phyloP scores from a whole-genome alignment of 2,113 vertebrate species.

The Larimichthys crocea region DNA sequence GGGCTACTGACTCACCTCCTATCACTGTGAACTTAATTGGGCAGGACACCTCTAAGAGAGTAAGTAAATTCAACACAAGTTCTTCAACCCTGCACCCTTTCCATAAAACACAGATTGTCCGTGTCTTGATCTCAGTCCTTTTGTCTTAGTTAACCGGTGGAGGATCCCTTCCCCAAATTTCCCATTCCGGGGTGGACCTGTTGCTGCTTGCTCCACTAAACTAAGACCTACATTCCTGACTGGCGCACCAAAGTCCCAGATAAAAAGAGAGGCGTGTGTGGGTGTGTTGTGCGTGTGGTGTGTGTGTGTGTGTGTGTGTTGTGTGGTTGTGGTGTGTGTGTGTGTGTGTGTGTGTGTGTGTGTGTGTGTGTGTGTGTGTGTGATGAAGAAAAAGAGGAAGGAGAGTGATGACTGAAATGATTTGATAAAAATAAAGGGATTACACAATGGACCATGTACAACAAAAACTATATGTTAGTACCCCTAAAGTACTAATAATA shows the following conservation, averaged over 20 bases:
- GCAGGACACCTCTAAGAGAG: conserved; percentile 1
- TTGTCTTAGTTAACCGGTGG: conserved; percentile 28
- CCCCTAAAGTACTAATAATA: no score
- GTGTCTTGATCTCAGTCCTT: conserved; percentile 40
- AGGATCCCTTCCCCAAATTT: conserved; percentile 40
- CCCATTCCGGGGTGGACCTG: conserved; percentile 74
- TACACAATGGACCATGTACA: no score
- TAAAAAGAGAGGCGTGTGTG: conserved; percentile 45
- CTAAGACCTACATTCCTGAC: conserved; percentile 79
- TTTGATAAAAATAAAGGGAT: conserved; percentile 18
- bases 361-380: no score
- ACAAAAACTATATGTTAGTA: no score
- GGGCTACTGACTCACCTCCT: conserved; percentile 37
- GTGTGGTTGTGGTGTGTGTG: no score
- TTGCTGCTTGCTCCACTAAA: conserved; percentile 79
- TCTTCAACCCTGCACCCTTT: conserved; percentile 1
- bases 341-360: conserved; percentile 26
- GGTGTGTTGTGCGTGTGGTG: conserved; percentile 28
- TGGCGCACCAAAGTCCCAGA: conserved; percentile 64
- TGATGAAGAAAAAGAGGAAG: conserved; percentile 4
- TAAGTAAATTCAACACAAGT: not conserved
- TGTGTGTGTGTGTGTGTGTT: no score
- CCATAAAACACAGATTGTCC: conserved; percentile 9
- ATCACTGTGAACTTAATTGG: conserved; percentile 26
- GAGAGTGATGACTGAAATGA: conserved; percentile 23